Conservation (phyloP, 2,888 invertebrate species). For the Agrochola macilenta region DNA sequence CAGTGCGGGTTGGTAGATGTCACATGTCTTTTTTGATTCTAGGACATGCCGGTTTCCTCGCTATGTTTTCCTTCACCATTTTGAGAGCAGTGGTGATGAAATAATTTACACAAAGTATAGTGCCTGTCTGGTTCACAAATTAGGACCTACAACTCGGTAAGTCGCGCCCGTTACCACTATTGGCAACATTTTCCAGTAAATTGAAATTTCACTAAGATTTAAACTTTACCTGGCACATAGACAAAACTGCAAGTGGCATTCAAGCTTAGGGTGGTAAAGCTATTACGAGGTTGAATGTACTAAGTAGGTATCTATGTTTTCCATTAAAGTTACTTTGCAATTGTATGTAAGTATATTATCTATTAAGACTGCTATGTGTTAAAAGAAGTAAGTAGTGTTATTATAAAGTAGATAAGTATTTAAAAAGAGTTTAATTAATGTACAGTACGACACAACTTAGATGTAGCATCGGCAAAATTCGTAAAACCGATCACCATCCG, state of each 20-base stretch:
- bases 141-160: too few species aligned
- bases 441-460: neutral
- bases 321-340: neutral
- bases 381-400: neutral
- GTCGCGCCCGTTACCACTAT: too few species aligned
- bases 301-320: neutral
- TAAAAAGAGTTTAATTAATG: constrained; percentile 6
- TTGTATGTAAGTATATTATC: neutral
- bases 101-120: too few species aligned
- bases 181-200: neutral
- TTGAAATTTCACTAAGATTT: neutral
- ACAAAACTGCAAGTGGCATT: too few species aligned
- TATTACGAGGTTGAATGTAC: neutral
- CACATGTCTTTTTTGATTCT: too few species aligned
- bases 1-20: too few species aligned
- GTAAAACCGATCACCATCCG: too few species aligned
- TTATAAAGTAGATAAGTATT: constrained; percentile 14
- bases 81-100: too few species aligned
- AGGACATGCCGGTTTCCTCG: too few species aligned
- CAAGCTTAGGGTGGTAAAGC: neutral
- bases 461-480: too few species aligned
- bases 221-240: neutral
- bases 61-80: too few species aligned
- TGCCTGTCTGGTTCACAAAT: too few species aligned
- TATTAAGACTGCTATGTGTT: neutral